Base-by-base conservation (phyloP, 2,888 invertebrate genomes). In the Endotricha flammealis region DNA sequence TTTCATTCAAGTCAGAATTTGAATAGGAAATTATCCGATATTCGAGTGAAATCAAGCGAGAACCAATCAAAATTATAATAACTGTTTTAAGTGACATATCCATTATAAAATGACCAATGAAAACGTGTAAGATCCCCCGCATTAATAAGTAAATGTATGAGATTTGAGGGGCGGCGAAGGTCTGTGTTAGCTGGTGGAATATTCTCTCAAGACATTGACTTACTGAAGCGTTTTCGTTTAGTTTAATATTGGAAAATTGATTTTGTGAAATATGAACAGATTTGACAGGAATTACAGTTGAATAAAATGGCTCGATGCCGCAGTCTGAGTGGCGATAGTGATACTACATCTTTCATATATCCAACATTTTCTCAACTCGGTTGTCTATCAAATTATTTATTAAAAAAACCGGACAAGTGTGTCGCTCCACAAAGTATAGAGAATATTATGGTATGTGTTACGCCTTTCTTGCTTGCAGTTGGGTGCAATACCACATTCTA, bases 31-130 rank as follows among this genome's bases (percentile, higher is more conserved):
- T 67, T 62, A 67, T 50, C 42, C 36, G 37, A 41, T 39, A 41
- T 44, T 43, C 24, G 45, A 40, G 39, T 35, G 46, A 48, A 50
- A 48, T 64, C 64, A 63, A 61, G 57, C 53, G 61, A 52, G 53
- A 61, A 58, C 53, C 68, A 69, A 73, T 79, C 68, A 67, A 71
- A 76, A 72, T 77, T 73, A 74, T 69, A 74, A 76, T 70, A 68
- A 66, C 63, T 55, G 64, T 57, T 61, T 51, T 64, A 66, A 57
- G 58, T 56, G 46, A 44, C 41, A 29, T 33, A 32, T 37, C 68
- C 55, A 63, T 7, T 38, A 32, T 51, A 36, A 14, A 7, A 3
- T 30, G 63, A 55, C 17, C 60, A 36, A 16, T 39, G 31, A 12
- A 29, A 32, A 37, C 17, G 25, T 17, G 12, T 38, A 35, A 29